Base-by-base conservation (phyloP, 1,140 invertebrate genomes). In the Drosophila sulfurigaster region DNA sequence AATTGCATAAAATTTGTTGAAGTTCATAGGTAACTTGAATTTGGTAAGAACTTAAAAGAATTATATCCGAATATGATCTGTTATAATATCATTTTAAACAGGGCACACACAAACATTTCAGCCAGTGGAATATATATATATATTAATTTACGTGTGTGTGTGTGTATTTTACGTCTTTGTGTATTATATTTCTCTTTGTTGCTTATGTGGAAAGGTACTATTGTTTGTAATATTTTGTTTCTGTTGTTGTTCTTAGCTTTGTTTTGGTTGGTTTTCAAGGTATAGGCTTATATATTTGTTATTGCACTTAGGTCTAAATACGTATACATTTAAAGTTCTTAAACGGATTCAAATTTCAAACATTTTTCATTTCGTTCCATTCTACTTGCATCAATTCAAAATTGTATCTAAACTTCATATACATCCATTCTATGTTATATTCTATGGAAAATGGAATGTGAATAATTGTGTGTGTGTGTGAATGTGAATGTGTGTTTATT, bases 281-380 rank as follows among this genome's bases (percentile, higher is more conserved):
- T 86, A 62, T 72, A 54, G 65, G 35, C 78, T 64, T 82, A 43
- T 74, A 69, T 77, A 58, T 72, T 73, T 74, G 65, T 83, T 89
- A 89, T 89, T 89, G 85, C 85, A 89, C 85, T 89, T 89, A 89
- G 69, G 66, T 81, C 85, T 89, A 89, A 89, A 89, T 89, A 89
- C 85, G 85, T 89, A 89, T 89, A 89, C 85, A 75, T 79, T 86
- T 88, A 82, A 77, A 88, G 70, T 79, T 83, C 54, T 75, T 73
- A 72, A 88, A 88, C 74, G 82, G 74, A 82, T 63, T 60, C 57
- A 30, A 41, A 48, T 59, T 43, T 81, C 69, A 81, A 43, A 78
- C 60, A 60, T 79, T 77, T 25, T 70, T 69, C 69, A 79, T 71
- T 66, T 67, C 7, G 43, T 58, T 59, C 13, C 20, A 79, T 57